These are phyloP conservation scores for Orthonychiurus folsomi DNA, from an alignment of 2,888 invertebrate genomes.

Conservation along the genomic window DNA sequence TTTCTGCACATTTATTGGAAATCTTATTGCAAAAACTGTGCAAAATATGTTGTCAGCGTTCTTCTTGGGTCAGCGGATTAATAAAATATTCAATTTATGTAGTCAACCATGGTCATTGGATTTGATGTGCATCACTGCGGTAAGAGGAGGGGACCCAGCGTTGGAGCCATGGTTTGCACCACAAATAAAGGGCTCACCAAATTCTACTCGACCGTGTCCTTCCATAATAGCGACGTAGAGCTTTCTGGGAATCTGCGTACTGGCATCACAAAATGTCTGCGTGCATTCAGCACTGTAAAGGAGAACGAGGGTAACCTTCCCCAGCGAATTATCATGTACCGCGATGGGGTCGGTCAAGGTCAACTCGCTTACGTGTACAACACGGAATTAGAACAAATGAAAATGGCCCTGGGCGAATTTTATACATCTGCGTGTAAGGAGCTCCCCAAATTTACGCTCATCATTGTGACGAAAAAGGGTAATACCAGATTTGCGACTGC, in stretches of 20 bases:
- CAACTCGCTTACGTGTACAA: slow-evolving; percentile 67
- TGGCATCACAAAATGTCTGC: slow-evolving; percentile 40
- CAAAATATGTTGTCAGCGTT: too few species aligned
- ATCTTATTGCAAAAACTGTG: too few species aligned
- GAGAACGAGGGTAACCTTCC: slow-evolving; percentile 51
- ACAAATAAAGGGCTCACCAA: slow-evolving; percentile 51
- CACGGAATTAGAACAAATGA: slow-evolving; percentile 57
- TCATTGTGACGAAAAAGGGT: slow-evolving; percentile 28
- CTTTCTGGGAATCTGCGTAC: slow-evolving; percentile 41
- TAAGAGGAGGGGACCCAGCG: slow-evolving; percentile 49
- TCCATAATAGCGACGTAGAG: slow-evolving; percentile 48
- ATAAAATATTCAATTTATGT: too few species aligned
- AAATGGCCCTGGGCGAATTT: slow-evolving; percentile 32
- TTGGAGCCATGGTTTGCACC: slow-evolving; percentile 71
- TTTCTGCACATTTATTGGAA: too few species aligned
- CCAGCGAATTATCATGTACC: slow-evolving; percentile 64
- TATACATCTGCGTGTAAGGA: slow-evolving; percentile 6
- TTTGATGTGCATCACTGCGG: slow-evolving; percentile 77
- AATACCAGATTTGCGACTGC: slow-evolving; percentile 17
- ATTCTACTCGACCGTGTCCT: slow-evolving; percentile 63
- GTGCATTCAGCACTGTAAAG: not conserved
- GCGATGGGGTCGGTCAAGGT: slow-evolving; percentile 91
- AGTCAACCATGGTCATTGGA: slow-evolving; percentile 45
- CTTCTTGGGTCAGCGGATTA: too few species aligned
- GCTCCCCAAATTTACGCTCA: slow-evolving; percentile 22